phyloP scores from a whole-genome alignment of 2,888 invertebrate species.

The Thelaira solivaga region DNA sequence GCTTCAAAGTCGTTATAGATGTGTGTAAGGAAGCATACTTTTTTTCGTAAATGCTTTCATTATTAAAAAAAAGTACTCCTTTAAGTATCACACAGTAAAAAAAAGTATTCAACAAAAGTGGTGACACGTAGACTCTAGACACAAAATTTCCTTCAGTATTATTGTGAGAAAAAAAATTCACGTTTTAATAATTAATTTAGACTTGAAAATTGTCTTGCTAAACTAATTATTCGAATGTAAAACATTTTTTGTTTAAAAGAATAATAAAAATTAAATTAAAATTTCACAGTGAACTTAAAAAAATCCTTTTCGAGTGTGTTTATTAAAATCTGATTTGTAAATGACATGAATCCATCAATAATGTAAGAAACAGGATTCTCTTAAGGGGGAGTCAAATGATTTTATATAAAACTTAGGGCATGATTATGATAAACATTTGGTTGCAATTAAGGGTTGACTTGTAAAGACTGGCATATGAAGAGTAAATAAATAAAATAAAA shows the following conservation, averaged over 20 bases:
- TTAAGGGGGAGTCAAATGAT: background rate
- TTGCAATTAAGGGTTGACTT: background rate
- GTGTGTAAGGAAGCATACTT: too few relatives aligned
- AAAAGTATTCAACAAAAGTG: too few relatives aligned
- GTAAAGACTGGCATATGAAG: too few relatives aligned
- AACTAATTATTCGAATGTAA: too few relatives aligned
- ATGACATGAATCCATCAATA: conserved; percentile 54
- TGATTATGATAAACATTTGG: background rate
- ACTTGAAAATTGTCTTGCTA: conserved; percentile 23
- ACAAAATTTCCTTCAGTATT: too few relatives aligned
- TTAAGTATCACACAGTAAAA: too few relatives aligned
- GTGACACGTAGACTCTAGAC: too few relatives aligned
- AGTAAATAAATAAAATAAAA: too few relatives aligned
- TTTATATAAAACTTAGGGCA: background rate
- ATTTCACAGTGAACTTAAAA: background rate
- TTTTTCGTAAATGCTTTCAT: too few relatives aligned
- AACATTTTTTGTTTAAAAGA: background rate
- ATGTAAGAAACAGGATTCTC: background rate
- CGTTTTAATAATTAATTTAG: conserved; percentile 33
- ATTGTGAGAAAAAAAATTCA: conserved; percentile 7
- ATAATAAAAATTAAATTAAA: background rate
- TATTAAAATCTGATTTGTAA: conserved; percentile 4
- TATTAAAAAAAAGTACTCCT: too few relatives aligned
- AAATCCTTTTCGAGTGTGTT: conserved; percentile 26
- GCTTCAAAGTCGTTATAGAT: too few relatives aligned